Evolutionary conservation across 2,113 vertebrate species (phyloP).

Genomic region (Ceyx cyanopectus): DNA sequence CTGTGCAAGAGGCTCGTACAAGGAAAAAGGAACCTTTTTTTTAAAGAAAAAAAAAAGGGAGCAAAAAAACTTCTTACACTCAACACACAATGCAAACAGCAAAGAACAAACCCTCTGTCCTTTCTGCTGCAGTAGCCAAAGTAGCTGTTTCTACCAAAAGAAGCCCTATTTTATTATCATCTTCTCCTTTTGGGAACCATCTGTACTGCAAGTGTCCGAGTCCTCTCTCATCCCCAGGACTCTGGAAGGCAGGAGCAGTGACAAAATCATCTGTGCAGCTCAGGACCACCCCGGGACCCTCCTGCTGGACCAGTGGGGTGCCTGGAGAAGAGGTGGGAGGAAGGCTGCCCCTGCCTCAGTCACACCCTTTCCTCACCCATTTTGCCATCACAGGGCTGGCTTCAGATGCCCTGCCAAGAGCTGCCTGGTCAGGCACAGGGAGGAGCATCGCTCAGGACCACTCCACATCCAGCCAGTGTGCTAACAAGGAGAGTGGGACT

Average conservation of each 20-base stretch:
- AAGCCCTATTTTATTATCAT: neutral
- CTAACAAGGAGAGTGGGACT: accelerated
- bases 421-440: neutral
- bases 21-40: slow-evolving; percentile 11
- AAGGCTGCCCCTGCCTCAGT: neutral
- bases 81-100: neutral
- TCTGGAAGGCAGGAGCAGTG: neutral
- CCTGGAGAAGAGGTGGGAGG: neutral
- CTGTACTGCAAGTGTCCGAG: neutral
- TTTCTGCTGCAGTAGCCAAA: neutral
- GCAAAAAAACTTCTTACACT: neutral
- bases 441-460: accelerated
- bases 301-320: accelerated
- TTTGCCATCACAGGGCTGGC: neutral
- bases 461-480: neutral
- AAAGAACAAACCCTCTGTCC: neutral
- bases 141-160: neutral
- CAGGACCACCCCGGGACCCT: neutral
- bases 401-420: neutral
- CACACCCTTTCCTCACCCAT: accelerated
- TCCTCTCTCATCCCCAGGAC: neutral
- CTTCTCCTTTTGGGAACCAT: neutral
- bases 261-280: neutral
- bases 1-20: neutral
- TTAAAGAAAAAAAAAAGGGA: neutral